phyloP scores from a whole-genome alignment of 2,888 invertebrate species.

The Patella ulyssiponensis region DNA sequence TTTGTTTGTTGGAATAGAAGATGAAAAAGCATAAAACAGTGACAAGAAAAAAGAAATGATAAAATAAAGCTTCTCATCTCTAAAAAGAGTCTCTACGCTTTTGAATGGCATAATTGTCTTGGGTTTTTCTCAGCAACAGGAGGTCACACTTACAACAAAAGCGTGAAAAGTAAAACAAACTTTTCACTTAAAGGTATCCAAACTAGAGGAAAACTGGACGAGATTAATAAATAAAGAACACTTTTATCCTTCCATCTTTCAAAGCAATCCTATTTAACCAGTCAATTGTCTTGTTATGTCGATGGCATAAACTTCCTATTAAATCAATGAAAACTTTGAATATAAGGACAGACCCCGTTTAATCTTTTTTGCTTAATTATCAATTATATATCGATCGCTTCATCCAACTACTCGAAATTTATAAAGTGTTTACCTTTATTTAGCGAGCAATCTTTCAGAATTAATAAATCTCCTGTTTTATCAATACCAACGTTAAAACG shows the following conservation, averaged over 20 bases:
- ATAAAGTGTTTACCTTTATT: background rate
- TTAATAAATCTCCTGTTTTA: too few relatives aligned
- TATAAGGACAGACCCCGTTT: background rate
- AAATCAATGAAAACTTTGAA: background rate
- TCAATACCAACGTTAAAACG: too few relatives aligned
- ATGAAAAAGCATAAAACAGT: background rate
- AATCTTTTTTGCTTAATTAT: background rate
- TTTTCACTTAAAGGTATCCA: conserved; percentile 9
- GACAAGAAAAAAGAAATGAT: background rate
- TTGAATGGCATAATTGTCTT: too few relatives aligned
- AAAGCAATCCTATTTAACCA: conserved; percentile 1
- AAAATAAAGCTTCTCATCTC: too few relatives aligned
- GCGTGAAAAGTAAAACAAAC: background rate
- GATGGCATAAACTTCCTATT: background rate
- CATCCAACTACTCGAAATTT: background rate
- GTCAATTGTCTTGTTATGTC: background rate
- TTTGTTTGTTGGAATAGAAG: background rate
- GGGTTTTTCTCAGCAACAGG: background rate
- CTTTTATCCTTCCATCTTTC: too few relatives aligned
- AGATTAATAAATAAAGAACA: background rate
- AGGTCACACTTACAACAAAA: conserved; percentile 3
- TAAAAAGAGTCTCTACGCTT: too few relatives aligned
- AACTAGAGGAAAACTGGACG: background rate
- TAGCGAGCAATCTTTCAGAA: too few relatives aligned
- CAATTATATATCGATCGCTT: background rate